phyloP scores from a whole-genome alignment of 2,113 vertebrate genomes.

The Excalfactoria chinensis region DNA sequence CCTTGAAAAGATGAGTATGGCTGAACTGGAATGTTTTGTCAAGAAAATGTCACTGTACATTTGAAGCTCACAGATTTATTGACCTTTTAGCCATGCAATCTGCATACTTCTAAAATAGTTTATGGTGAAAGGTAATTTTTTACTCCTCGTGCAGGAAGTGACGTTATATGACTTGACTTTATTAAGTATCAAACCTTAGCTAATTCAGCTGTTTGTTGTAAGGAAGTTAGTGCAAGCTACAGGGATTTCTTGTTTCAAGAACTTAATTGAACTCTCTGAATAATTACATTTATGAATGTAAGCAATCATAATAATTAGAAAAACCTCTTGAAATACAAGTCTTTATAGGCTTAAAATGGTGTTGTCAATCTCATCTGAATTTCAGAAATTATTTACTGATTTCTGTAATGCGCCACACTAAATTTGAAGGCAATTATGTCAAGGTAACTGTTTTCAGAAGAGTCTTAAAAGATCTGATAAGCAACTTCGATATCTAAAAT shows the following conservation, averaged over 20 bases:
- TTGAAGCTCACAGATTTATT: background rate
- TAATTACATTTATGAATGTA: background rate
- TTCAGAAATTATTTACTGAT: background rate
- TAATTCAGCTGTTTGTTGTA: background rate
- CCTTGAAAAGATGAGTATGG: background rate
- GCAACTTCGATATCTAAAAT: background rate
- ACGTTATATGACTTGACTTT: background rate
- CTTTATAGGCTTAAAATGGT: background rate
- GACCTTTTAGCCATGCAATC: background rate
- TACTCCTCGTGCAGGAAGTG: background rate
- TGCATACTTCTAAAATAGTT: background rate
- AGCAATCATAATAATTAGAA: background rate
- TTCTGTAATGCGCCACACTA: background rate
- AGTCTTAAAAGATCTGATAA: background rate
- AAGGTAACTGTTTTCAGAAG: background rate
- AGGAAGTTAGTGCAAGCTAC: background rate
- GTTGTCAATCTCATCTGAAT: background rate
- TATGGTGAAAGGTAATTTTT: background rate
- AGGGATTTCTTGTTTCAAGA: background rate
- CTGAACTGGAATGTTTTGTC: background rate
- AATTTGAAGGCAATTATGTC: background rate
- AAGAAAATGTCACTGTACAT: background rate
- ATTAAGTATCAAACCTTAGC: background rate
- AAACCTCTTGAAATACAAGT: background rate
- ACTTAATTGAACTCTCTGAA: background rate